Percentiles rank a stretch among this genome's conserved stretches.
Conservation (phyloP, 23 tunicate species). For the Halocynthia aurantium region DNA sequence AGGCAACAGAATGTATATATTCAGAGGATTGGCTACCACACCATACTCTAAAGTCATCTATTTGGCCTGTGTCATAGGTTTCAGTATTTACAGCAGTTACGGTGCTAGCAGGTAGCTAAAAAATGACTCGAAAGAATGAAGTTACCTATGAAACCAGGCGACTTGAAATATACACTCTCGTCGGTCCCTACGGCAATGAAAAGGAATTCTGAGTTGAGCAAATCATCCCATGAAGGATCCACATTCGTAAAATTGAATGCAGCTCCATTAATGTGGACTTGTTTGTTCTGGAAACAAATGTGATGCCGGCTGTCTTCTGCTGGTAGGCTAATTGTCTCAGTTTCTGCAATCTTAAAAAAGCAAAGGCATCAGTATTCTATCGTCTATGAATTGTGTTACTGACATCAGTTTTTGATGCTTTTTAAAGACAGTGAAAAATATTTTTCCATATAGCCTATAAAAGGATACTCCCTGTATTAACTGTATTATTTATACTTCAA, state of each 20-base stretch:
- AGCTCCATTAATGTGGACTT: not conserved
- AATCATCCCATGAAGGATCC: not conserved
- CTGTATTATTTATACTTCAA: too few species aligned
- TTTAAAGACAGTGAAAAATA: too few species aligned
- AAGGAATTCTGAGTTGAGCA: not conserved
- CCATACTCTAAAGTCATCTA: not conserved
- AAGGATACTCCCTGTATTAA: too few species aligned
- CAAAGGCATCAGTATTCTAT: not conserved
- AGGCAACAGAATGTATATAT: not conserved
- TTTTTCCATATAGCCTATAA: too few species aligned
- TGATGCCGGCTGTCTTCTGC: not conserved
- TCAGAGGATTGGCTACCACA: not conserved
- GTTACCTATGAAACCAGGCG: not conserved
- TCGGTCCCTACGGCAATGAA: too few species aligned
- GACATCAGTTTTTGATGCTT: too few species aligned
- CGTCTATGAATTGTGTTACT: not conserved
- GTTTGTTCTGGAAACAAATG: not conserved
- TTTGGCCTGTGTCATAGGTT: not conserved
- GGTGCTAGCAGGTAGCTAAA: not conserved
- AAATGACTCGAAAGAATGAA: not conserved
- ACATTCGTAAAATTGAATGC: not conserved
- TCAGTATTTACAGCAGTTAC: too few species aligned
- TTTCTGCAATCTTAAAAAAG: conserved; percentile 4
- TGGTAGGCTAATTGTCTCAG: not conserved
- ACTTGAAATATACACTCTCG: not conserved